Evolutionary conservation across 2,113 vertebrate species (phyloP).

Genomic region (Oryzias melastigma): DNA sequence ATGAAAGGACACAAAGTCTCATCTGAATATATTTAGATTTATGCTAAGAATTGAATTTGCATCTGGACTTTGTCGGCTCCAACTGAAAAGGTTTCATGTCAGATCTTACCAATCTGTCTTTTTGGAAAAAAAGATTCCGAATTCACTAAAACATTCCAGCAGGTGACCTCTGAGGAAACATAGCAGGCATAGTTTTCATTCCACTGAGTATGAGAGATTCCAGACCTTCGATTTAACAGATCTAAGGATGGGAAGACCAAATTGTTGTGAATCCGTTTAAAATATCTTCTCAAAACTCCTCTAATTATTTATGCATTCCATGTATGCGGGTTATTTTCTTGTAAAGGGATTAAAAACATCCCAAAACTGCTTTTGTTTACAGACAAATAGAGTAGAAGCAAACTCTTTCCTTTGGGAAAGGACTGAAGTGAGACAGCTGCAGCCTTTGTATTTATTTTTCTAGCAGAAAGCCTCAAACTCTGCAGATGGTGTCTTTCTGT

Average conservation of each 20-base stretch:
- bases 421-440: conserved; percentile 25
- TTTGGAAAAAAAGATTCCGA: too few species aligned
- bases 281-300: too few species aligned
- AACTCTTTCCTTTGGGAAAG: conserved; percentile 4
- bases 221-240: not conserved
- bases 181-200: not conserved
- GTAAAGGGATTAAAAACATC: not conserved
- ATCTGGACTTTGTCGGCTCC: too few species aligned
- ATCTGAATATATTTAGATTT: too few species aligned
- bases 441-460: conserved; percentile 20
- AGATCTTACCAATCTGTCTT: too few species aligned
- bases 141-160: not conserved
- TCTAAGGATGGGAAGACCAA: too few species aligned
- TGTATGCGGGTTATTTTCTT: conserved; percentile 1
- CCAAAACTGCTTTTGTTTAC: conserved; percentile 14
- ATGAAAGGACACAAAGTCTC: too few species aligned
- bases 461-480: conserved; percentile 4
- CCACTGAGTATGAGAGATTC: conserved; percentile 10
- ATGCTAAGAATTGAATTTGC: too few species aligned
- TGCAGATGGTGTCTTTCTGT: conserved; percentile 32
- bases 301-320: too few species aligned
- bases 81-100: too few species aligned
- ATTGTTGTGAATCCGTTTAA: too few species aligned
- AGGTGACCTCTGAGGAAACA: not conserved
- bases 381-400: conserved; percentile 29